Percentiles rank a stretch among this genome's conserved stretches.
These are phyloP conservation scores for Meta bourneti DNA, from an alignment of 2,888 invertebrate species.

Conservation along the genomic window DNA sequence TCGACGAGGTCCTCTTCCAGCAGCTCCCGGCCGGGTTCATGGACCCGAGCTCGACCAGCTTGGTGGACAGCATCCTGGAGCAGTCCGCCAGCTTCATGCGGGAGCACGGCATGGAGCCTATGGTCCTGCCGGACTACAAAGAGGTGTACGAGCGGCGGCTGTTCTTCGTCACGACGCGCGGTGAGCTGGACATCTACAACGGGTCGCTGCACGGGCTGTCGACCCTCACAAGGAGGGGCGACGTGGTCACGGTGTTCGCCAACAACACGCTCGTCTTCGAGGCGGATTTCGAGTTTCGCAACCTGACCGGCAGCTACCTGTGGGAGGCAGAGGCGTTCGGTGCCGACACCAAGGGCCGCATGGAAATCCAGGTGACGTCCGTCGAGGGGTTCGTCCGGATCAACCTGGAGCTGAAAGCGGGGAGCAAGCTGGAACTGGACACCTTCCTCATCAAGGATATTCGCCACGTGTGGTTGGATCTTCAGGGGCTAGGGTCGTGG, in stretches of 20 bases:
- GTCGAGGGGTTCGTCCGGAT: constrained; percentile 75
- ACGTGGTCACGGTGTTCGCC: constrained; percentile 76
- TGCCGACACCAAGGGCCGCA: constrained; percentile 51
- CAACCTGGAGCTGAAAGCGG: constrained; percentile 65
- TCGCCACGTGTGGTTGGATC: constrained; percentile 78
- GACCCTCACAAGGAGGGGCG: constrained; percentile 85
- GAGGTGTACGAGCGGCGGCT: constrained; percentile 76
- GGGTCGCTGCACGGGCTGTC: constrained; percentile 90
- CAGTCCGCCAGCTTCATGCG: constrained; percentile 87
- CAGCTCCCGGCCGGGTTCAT: constrained; percentile 80
- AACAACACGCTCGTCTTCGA: constrained; percentile 77
- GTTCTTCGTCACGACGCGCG: constrained; percentile 79
- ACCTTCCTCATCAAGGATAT: constrained; percentile 78
- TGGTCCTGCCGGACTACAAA: constrained; percentile 83
- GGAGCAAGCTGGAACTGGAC: constrained; percentile 72
- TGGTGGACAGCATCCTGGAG: constrained; percentile 87
- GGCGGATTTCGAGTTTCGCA: constrained; percentile 78
- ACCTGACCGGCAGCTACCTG: constrained; percentile 78
- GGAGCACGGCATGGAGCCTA: constrained; percentile 87
- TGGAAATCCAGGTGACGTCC: constrained; percentile 67
- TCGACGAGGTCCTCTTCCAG: constrained; percentile 85
- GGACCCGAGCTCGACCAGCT: constrained; percentile 52
- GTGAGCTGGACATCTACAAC: constrained; percentile 86
- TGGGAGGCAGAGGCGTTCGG: constrained; percentile 77
- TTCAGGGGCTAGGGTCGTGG: constrained; percentile 90